Conservation (phyloP, 2,797 vertebrate species). For the Pampus argenteus region DNA sequence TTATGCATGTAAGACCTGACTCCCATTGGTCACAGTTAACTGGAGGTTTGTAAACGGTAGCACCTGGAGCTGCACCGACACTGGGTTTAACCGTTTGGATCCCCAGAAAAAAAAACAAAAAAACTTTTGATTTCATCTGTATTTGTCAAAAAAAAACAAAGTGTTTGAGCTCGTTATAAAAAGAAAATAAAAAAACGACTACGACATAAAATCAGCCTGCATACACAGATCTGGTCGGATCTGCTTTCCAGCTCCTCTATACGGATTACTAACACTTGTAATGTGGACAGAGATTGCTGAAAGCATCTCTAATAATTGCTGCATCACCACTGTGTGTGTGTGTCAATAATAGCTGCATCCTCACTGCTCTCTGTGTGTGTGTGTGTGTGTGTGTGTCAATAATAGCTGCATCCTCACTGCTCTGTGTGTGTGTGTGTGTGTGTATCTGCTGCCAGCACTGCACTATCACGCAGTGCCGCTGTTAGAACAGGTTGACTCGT, state of each 20-base stretch:
- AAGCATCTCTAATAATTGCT: constrained; percentile 59
- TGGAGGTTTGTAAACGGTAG: constrained; percentile 41
- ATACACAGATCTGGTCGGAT: neutral
- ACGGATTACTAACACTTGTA: neutral
- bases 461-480: constrained; percentile 46
- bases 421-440: constrained; percentile 20
- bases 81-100: constrained; percentile 1
- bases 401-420: no score
- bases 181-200: neutral
- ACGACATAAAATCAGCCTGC: neutral
- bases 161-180: neutral
- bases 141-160: no score
- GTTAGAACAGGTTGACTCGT: constrained; percentile 11
- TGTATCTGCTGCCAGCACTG: constrained; percentile 43
- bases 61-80: constrained; percentile 35
- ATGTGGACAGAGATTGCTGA: constrained; percentile 43
- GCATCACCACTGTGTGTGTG: constrained; percentile 39
- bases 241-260: neutral
- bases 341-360: constrained; percentile 33
- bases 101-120: neutral
- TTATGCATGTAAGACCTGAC: constrained; percentile 7
- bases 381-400: neutral
- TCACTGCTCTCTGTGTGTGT: constrained; percentile 28
- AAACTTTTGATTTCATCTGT: neutral
- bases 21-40: constrained; percentile 44